Evolutionary conservation across 1,140 invertebrate species (phyloP).

Genomic region (Apis florea): DNA sequence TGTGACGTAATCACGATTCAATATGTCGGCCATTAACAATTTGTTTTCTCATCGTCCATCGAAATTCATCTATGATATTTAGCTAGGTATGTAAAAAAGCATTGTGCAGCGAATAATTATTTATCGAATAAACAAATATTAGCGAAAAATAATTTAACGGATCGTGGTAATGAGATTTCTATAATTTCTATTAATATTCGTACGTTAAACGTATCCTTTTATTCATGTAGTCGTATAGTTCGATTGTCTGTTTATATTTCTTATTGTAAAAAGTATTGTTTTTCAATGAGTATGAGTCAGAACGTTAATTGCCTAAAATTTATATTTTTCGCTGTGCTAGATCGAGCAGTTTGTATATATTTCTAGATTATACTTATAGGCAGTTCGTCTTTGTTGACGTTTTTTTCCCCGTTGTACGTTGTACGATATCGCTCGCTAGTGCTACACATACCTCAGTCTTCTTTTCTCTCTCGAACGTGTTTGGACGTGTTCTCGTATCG

Average conservation of each 20-base stretch:
- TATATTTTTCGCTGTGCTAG: neutral
- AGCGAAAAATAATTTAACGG: neutral
- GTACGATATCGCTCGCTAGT: slow-evolving; percentile 7
- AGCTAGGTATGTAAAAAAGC: neutral
- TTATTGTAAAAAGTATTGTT: no score
- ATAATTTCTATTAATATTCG: neutral
- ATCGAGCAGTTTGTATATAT: slow-evolving; percentile 15
- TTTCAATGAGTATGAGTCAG: neutral
- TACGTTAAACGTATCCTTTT: no score
- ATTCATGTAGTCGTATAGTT: no score
- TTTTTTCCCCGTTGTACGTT: slow-evolving; percentile 22
- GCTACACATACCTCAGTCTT: neutral
- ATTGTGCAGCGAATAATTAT: neutral
- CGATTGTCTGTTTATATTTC: no score
- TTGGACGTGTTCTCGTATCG: neutral
- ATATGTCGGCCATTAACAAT: slow-evolving; percentile 25
- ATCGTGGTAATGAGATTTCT: neutral
- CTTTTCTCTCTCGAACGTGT: neutral
- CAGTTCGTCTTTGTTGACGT: slow-evolving; percentile 24
- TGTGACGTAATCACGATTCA: neutral
- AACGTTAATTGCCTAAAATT: neutral
- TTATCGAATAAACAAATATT: neutral
- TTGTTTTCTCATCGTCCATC: neutral
- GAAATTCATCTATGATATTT: neutral
- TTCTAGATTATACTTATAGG: neutral